Evolutionary conservation across 2,888 invertebrate genomes (phyloP).

Genomic region (Synanthedon myopaeformis): DNA sequence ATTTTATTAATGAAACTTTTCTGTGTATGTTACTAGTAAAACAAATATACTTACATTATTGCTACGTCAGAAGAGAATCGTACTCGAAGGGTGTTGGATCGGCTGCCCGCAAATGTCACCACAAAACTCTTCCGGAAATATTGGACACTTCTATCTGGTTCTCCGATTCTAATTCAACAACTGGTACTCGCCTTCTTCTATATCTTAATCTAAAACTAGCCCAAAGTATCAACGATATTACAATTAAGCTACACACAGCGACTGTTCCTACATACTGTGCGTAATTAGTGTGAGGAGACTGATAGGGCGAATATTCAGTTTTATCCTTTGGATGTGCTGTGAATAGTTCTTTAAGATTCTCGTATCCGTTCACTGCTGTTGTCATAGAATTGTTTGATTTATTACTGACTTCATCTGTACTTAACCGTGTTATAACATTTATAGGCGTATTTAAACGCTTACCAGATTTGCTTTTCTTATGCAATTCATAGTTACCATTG

Average conservation of each 20-base stretch:
- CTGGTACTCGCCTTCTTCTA: conserved; percentile 41
- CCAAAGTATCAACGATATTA: conserved; percentile 67
- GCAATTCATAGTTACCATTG: conserved; percentile 15
- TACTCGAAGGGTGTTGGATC: conserved; percentile 71
- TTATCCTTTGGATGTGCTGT: conserved; percentile 38
- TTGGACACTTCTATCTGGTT: conserved; percentile 74
- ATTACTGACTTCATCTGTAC: conserved; percentile 14
- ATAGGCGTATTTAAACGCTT: conserved; percentile 51
- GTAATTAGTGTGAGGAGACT: conserved; percentile 36
- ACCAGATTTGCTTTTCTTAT: conserved; percentile 32
- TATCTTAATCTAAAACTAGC: conserved; percentile 55
- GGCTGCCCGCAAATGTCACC: conserved; percentile 76
- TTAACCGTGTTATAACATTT: conserved; percentile 18
- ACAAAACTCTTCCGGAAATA: conserved; percentile 75
- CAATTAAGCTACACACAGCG: conserved; percentile 67
- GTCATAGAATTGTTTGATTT: conserved; percentile 18
- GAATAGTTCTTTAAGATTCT: conserved; percentile 26
- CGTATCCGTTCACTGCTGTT: conserved; percentile 19
- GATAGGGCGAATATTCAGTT: conserved; percentile 49
- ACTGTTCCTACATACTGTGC: conserved; percentile 67
- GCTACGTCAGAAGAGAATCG: conserved; percentile 69
- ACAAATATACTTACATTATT: conserved; percentile 51
- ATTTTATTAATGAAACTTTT: no score
- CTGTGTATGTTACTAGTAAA: no score
- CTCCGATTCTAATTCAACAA: conserved; percentile 30